A percentile compares a stretch with the other conserved stretches of the same genome.
phyloP scores from a whole-genome alignment of 2,113 vertebrate species.

The Urocolius indicus region DNA sequence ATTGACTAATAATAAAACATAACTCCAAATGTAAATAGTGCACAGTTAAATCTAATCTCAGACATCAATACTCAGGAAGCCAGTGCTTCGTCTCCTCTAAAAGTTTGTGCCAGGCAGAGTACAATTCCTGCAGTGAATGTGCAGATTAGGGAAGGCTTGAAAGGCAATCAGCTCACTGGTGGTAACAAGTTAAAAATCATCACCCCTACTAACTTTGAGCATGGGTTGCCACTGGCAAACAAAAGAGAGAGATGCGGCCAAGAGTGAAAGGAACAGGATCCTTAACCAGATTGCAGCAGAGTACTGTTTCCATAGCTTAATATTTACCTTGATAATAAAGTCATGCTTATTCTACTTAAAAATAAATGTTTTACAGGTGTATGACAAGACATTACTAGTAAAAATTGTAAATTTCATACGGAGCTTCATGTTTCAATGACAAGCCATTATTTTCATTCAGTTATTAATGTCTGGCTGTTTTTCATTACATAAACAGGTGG shows the following conservation, averaged over 20 bases:
- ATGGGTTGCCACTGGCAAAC: neutral
- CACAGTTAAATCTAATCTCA: neutral
- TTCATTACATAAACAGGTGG: conserved; percentile 12
- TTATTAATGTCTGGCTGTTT: neutral
- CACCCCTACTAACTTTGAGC: neutral
- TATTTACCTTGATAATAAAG: neutral
- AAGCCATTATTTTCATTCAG: neutral
- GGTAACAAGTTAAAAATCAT: conserved; percentile 4
- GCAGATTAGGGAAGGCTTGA: conserved; percentile 3
- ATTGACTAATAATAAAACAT: neutral
- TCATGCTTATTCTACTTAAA: neutral
- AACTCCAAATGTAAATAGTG: neutral
- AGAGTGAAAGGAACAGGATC: neutral
- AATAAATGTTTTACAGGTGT: neutral
- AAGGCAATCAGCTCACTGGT: neutral
- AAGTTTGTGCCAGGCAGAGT: neutral
- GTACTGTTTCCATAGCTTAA: neutral
- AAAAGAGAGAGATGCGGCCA: neutral
- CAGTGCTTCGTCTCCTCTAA: neutral
- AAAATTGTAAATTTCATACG: neutral
- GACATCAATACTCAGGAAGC: neutral
- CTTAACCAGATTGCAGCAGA: neutral
- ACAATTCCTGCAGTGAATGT: neutral
- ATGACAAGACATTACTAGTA: neutral
- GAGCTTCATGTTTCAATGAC: neutral